These are phyloP conservation scores for Thumatha senex DNA, from an alignment of 2,888 invertebrate species.

Conservation along the genomic window DNA sequence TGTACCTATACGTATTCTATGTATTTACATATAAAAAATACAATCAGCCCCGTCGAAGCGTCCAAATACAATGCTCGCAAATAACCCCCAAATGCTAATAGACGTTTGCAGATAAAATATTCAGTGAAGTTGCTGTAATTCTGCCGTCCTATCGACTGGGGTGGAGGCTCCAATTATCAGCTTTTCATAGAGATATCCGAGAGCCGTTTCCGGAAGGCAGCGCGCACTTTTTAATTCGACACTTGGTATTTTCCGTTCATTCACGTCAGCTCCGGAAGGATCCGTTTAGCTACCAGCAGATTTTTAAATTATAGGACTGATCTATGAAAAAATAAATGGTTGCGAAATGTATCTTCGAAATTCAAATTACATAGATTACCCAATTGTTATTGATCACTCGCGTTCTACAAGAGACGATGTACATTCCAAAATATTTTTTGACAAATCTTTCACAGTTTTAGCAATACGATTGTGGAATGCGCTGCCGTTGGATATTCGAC, in stretches of 20 bases:
- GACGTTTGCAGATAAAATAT: slow-evolving; percentile 25
- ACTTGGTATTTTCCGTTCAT: slow-evolving; percentile 39
- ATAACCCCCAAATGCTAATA: slow-evolving; percentile 18
- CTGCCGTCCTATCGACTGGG: slow-evolving; percentile 7
- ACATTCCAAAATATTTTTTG: no score
- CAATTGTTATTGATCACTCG: no score
- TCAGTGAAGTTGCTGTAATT: slow-evolving; percentile 22
- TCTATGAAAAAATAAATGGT: not conserved
- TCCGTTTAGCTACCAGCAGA: slow-evolving; percentile 54
- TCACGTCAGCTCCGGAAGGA: slow-evolving; percentile 65
- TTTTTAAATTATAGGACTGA: not conserved
- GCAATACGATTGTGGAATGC: no score
- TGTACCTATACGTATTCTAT: not conserved
- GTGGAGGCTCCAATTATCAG: slow-evolving; percentile 31
- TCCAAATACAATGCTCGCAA: not conserved
- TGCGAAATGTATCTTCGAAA: no score
- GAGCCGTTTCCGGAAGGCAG: slow-evolving; percentile 46
- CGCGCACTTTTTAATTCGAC: slow-evolving; percentile 57
- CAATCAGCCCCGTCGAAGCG: not conserved
- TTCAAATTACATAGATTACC: slow-evolving; percentile 1
- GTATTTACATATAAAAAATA: not conserved
- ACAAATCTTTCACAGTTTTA: no score
- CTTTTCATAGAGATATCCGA: slow-evolving; percentile 50
- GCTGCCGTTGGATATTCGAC: no score
- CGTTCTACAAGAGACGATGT: no score